phyloP scores from a whole-genome alignment of 2,797 vertebrate species.

The Gadopsis marmoratus region DNA sequence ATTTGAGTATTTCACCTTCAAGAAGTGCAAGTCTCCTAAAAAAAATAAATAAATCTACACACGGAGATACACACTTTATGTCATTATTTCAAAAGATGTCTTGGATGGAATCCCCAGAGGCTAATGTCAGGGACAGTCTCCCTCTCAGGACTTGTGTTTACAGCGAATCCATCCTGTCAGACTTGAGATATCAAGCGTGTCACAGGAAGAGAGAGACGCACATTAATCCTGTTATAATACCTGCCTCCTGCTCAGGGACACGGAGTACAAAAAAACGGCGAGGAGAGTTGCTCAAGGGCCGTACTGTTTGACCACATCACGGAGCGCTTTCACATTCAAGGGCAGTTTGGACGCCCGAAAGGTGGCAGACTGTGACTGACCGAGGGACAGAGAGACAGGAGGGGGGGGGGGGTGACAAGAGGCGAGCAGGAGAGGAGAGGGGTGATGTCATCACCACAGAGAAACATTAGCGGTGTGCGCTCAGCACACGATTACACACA shows the following conservation, averaged over 20 bases:
- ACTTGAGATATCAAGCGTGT: slow-evolving; percentile 59
- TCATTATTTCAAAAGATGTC: slow-evolving; percentile 53
- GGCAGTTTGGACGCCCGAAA: slow-evolving; percentile 22
- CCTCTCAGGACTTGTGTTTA: slow-evolving; percentile 49
- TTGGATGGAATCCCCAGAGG: slow-evolving; percentile 54
- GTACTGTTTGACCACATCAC: slow-evolving; percentile 57
- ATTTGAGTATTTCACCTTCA: slow-evolving; percentile 47
- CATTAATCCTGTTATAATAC: slow-evolving; percentile 63
- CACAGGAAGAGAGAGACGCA: slow-evolving; percentile 55
- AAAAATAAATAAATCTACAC: background rate
- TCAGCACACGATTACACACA: slow-evolving; percentile 5
- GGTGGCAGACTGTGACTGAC: slow-evolving; percentile 31
- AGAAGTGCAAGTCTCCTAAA: slow-evolving; percentile 5
- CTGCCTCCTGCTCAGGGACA: slow-evolving; percentile 39
- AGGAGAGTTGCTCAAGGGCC: slow-evolving; percentile 24
- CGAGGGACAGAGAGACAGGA: background rate
- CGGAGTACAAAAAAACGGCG: slow-evolving; percentile 6
- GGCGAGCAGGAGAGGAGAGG: slow-evolving; percentile 34
- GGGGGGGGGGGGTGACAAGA: slow-evolving; percentile 33
- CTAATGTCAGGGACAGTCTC: slow-evolving; percentile 43
- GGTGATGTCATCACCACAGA: slow-evolving; percentile 57
- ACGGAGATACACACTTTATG: slow-evolving; percentile 31
- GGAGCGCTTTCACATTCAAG: slow-evolving; percentile 48
- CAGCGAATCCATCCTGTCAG: slow-evolving; percentile 49
- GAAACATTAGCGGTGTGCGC: slow-evolving; percentile 40